Base-by-base conservation (phyloP, 2,888 invertebrate genomes). In the Lycia hirtaria region DNA sequence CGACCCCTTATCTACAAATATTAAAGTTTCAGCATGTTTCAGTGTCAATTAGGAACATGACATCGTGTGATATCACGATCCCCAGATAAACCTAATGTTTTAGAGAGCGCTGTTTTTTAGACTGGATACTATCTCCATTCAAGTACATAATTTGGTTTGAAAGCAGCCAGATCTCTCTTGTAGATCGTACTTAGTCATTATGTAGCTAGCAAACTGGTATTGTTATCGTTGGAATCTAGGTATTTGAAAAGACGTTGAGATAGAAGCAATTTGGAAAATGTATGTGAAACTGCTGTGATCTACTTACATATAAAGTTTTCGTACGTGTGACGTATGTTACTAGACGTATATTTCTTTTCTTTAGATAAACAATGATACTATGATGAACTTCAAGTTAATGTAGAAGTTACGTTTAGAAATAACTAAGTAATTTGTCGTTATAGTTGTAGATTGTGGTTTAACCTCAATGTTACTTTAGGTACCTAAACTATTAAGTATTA, bases 201-300 rank as follows among this genome's bases (percentile, higher is more conserved):
- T 30, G 28, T 35, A 30, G 41, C 15, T 32, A 33, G 24, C 48
- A 44, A 55, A 56, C 28, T 43, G 37, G 44, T 19, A 37, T 41
- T 49, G 47, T 52, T 57, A 43, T 52, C 41, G 20, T 51, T 40
- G 40, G 48, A 43, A 35, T 48, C 48, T 57, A 52, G 28, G 33
- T 24, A 22, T 51, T 35, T 40, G 28, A 50, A 52, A 50, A 50
- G 20, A 52, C 35, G 43, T 30, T 44, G 7, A 55, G 49, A 54
- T 32, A 28, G 51, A 47, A 35, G 45, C 47, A 37, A 47, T 61
- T 47, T 52, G 17, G 35, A 28, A 57, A 52, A 52, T 52, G 44
- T 40, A 56, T 50, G 40, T 40, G 38, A 49, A 55, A 48, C 35
- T 48, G 5, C 14, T 22, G 20, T 26, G 47, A 41, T 48, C 17